Evolutionary conservation across 1,140 invertebrate species (phyloP).

Genomic region (Drosophila ohnishii): DNA sequence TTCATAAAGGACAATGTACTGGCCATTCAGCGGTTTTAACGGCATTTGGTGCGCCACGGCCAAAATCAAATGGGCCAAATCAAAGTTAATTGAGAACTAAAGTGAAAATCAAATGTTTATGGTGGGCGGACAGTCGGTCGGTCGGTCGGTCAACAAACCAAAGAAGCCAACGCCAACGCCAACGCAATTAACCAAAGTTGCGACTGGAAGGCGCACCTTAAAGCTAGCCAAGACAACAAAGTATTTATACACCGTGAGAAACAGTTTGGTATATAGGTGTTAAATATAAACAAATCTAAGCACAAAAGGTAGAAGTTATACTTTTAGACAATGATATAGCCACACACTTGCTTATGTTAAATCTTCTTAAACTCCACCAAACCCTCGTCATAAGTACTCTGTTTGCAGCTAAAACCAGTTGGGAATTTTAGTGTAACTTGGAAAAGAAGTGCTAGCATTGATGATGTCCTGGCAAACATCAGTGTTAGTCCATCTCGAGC

Average conservation of each 20-base stretch:
- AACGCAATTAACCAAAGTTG: conserved; percentile 78
- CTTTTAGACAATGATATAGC: too few relatives aligned
- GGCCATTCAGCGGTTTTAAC: conserved; percentile 60
- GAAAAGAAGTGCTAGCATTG: too few relatives aligned
- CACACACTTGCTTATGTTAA: neutral
- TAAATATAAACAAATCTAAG: neutral
- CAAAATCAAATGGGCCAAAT: conserved; percentile 78
- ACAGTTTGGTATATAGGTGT: neutral
- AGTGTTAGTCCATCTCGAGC: too few relatives aligned
- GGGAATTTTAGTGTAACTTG: neutral
- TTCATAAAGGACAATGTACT: conserved; percentile 13
- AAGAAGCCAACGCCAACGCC: conserved; percentile 37
- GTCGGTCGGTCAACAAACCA: conserved; percentile 29
- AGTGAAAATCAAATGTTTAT: conserved; percentile 78
- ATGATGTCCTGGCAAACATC: too few relatives aligned
- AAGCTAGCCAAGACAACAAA: conserved; percentile 35
- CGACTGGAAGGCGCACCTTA: conserved; percentile 65
- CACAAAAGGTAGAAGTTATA: too few relatives aligned
- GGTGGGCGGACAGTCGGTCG: conserved; percentile 33
- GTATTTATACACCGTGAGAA: conserved; percentile 1
- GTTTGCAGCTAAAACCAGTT: neutral
- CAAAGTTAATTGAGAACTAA: conserved; percentile 81
- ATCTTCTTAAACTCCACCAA: neutral
- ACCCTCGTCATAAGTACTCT: neutral
- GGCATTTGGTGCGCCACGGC: conserved; percentile 50